These are phyloP conservation scores for Calephelis virginiensis DNA, from an alignment of 1,140 invertebrate genomes.

Conservation along the genomic window DNA sequence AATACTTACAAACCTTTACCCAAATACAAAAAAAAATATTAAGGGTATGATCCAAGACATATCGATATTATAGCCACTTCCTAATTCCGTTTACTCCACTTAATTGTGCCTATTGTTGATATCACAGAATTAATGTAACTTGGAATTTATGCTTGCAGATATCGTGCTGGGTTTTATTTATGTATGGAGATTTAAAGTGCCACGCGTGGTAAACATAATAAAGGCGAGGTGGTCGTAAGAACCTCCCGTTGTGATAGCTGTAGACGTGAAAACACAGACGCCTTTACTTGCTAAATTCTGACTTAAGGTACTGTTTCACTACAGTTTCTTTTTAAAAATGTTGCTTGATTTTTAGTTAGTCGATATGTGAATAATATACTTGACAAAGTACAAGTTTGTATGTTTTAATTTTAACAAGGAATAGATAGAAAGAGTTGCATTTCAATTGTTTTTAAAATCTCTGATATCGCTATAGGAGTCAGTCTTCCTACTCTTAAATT, in stretches of 20 bases:
- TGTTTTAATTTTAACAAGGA: too few species aligned
- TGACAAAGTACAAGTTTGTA: too few species aligned
- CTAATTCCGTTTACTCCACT: constrained; percentile 3
- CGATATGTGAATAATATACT: too few species aligned
- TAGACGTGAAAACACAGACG: constrained; percentile 64
- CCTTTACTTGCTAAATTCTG: constrained; percentile 51
- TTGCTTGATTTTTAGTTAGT: background rate
- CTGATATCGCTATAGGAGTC: too few species aligned
- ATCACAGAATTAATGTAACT: background rate
- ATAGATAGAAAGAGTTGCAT: too few species aligned
- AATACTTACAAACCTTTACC: too few species aligned
- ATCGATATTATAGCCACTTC: background rate
- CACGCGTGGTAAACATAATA: constrained; percentile 40
- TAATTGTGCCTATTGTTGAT: constrained; percentile 3
- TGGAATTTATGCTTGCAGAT: constrained; percentile 36
- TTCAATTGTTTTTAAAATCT: too few species aligned
- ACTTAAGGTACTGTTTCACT: constrained; percentile 44
- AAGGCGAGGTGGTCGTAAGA: constrained; percentile 45
- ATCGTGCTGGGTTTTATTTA: constrained; percentile 37
- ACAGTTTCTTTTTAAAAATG: constrained; percentile 1
- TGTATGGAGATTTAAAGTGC: constrained; percentile 9
- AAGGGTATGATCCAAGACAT: too few species aligned
- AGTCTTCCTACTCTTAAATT: too few species aligned
- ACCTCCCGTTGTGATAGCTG: constrained; percentile 54
- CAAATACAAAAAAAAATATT: too few species aligned